Percentiles rank a stretch among this genome's conserved stretches.
phyloP scores from a whole-genome alignment of 2,113 vertebrate species.

The Micronisus gabar region DNA sequence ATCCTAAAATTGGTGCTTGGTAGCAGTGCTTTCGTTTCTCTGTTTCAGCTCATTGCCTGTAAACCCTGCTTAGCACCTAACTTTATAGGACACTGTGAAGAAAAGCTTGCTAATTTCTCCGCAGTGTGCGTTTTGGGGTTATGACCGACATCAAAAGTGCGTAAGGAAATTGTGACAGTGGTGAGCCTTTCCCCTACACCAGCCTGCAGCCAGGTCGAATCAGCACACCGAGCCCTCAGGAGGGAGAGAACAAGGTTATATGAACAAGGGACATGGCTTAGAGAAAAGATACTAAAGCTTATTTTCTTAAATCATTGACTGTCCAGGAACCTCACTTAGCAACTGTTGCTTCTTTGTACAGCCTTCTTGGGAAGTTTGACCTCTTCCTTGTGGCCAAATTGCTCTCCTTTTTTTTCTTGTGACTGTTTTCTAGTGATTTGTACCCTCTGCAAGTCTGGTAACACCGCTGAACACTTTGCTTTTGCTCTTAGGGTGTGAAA shows the following conservation, averaged over 20 bases:
- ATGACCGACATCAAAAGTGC: not conserved
- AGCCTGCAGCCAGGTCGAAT: accelerated
- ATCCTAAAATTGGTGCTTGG: not conserved
- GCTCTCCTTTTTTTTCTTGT: not conserved
- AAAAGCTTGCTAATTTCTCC: not conserved
- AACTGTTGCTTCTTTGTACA: not conserved
- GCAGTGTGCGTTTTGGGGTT: not conserved
- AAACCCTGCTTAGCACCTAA: not conserved
- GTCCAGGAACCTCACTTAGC: not conserved
- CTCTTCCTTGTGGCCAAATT: not conserved
- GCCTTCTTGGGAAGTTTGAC: not conserved
- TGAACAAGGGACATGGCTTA: accelerated
- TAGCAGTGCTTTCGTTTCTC: not conserved
- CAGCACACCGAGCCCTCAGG: not conserved
- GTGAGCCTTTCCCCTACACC: not conserved
- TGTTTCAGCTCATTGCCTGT: not conserved
- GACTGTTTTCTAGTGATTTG: not conserved
- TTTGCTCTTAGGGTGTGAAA: not conserved
- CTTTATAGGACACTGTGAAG: not conserved
- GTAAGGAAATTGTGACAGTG: not conserved
- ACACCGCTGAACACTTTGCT: not conserved
- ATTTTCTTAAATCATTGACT: not conserved
- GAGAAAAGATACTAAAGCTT: not conserved
- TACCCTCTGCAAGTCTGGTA: not conserved
- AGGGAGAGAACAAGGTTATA: not conserved